Conservation (phyloP, 2,888 invertebrate genomes). For the Synanthedon andrenaeformis region DNA sequence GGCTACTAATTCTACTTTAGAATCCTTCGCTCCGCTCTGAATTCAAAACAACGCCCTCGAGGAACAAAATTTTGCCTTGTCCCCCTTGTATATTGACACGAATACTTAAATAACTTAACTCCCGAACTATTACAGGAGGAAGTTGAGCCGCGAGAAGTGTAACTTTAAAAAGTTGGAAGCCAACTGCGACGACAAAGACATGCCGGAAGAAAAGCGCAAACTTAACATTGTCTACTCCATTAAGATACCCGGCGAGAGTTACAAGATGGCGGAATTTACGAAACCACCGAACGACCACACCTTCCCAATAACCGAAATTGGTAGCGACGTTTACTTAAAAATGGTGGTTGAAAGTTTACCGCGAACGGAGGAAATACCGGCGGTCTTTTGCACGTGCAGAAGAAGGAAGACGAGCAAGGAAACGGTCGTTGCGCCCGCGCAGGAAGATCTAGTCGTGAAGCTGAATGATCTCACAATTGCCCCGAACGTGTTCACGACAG, state of each 20-base stretch:
- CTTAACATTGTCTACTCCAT: constrained; percentile 76
- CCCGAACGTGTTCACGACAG: constrained; percentile 28
- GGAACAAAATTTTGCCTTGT: too few relatives aligned
- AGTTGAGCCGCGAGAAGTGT: constrained; percentile 61
- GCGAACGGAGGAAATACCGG: constrained; percentile 78
- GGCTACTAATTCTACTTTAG: too few relatives aligned
- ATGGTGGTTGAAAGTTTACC: constrained; percentile 78
- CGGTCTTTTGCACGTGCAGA: constrained; percentile 59
- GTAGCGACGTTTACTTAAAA: constrained; percentile 72
- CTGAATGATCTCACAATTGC: constrained; percentile 60
- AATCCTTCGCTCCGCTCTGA: too few relatives aligned
- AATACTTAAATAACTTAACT: too few relatives aligned
- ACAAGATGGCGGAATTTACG: constrained; percentile 62
- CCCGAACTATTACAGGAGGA: constrained; percentile 30
- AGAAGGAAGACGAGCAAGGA: constrained; percentile 43
- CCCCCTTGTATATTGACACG: too few relatives aligned
- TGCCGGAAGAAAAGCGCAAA: constrained; percentile 34
- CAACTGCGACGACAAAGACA: constrained; percentile 46
- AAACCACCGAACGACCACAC: constrained; percentile 75
- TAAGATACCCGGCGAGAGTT: constrained; percentile 75
- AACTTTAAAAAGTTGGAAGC: constrained; percentile 61
- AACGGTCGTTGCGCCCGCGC: constrained; percentile 19
- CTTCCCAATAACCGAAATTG: constrained; percentile 78
- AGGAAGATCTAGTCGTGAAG: constrained; percentile 49
- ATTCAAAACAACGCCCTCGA: too few relatives aligned